These are phyloP conservation scores for Calcarius lapponicus DNA, from an alignment of 2,797 vertebrate species.

Conservation along the genomic window DNA sequence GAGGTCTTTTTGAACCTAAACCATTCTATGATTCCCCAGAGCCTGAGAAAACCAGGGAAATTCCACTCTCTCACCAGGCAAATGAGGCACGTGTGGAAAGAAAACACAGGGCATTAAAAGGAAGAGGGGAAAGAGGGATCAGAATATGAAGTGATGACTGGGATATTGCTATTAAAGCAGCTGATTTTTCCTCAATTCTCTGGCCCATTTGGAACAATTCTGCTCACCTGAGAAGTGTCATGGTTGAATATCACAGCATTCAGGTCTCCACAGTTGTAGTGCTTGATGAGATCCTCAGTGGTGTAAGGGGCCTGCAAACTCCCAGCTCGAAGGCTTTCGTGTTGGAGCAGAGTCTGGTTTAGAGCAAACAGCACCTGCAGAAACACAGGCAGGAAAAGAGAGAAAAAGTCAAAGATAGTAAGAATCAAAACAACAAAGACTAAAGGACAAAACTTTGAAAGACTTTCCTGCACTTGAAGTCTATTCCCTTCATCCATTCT, in stretches of 20 bases:
- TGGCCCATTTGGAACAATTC: background rate
- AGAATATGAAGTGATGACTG: background rate
- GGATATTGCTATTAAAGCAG: background rate
- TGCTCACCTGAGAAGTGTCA: conserved; percentile 81
- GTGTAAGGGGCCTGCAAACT: conserved; percentile 82
- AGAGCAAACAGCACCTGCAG: conserved; percentile 83
- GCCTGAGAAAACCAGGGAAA: conserved; percentile 5
- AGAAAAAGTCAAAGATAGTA: background rate
- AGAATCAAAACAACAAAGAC: background rate
- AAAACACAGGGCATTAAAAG: background rate
- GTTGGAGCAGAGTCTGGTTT: conserved; percentile 83
- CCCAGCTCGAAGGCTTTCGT: conserved; percentile 82
- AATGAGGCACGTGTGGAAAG: background rate
- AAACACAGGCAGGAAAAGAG: background rate
- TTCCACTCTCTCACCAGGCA: conserved; percentile 1
- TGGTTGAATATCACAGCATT: conserved; percentile 84
- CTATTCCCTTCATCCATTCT: background rate
- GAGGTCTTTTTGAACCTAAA: background rate
- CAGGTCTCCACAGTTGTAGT: conserved; percentile 85
- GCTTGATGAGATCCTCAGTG: conserved; percentile 85
- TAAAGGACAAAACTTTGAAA: background rate
- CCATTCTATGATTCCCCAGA: background rate
- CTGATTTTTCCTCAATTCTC: background rate
- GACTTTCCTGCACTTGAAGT: background rate
- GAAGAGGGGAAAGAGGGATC: background rate